Evolutionary conservation across 2,113 vertebrate species (phyloP).

Genomic region (Cyphomyrus discorhynchus): DNA sequence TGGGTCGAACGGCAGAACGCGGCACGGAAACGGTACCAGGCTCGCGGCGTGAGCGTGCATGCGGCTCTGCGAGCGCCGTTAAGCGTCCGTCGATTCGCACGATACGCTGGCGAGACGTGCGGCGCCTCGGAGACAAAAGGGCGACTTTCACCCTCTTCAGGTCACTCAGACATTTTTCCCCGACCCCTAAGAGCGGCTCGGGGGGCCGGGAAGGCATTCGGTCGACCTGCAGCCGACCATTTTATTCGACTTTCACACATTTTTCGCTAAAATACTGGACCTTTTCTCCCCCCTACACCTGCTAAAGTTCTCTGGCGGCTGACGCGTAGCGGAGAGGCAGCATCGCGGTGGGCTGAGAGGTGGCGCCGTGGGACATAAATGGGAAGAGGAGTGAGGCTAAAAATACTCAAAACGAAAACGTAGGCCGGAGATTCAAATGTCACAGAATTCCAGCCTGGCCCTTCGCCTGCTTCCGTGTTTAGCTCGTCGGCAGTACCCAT

Average conservation of each 20-base stretch:
- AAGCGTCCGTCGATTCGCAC: background rate
- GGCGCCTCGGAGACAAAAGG: background rate
- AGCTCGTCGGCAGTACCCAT: background rate
- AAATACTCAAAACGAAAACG: background rate
- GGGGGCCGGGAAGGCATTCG: background rate
- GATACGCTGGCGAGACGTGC: background rate
- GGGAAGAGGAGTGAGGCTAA: background rate
- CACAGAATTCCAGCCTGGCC: background rate
- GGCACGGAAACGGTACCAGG: background rate
- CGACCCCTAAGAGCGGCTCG: background rate
- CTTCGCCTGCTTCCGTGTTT: background rate
- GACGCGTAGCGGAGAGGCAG: background rate
- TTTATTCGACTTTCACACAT: background rate
- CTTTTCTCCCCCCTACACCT: background rate
- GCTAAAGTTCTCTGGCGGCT: background rate
- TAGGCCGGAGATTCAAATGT: background rate
- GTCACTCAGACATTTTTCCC: background rate
- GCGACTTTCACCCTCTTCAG: background rate
- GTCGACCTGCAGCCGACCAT: background rate
- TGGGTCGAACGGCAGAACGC: background rate
- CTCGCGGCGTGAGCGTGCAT: background rate
- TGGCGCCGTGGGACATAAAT: background rate
- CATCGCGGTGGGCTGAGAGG: background rate
- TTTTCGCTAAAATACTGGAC: background rate
- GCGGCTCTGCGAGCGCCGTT: background rate